Evolutionary conservation across 2,113 vertebrate species (phyloP), one percentile per base, ranked within the genome.

Genomic region (Hassar affinis): DNA sequence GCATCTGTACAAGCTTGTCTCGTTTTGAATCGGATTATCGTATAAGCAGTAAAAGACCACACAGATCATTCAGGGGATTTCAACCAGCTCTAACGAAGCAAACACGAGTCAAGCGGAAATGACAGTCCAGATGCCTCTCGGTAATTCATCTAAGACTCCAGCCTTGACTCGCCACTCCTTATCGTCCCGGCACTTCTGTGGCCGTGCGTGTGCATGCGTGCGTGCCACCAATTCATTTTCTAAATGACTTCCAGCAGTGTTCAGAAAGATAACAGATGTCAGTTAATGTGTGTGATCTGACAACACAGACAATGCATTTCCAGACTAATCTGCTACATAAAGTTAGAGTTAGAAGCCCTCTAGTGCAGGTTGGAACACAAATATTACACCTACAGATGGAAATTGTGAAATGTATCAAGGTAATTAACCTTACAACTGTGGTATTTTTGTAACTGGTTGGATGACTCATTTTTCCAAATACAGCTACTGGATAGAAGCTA

Each of bases 181-280:
- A 87, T 87, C 86, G 80, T 75, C 45, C 15, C 45, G 49, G 45
- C 68, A 42, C 75, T 84, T 82, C 79, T 85, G 80, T 17, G 61
- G 49, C 51, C 6, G 35, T 42, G 75, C 59, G 72, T 69, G 10
- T 25, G 59, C 33, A 15, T 83, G 59, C 47, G 49, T 52, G 35
- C n/a, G 47, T 56, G 74, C 18, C 45, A 62, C 18, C 49, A 76
- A 18, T 82, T 82, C 30, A 54, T 86, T 75, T 77, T 83, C 35
- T 66, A 72, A 83, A 79, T 14, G 83, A 35, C 80, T 83, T 74
- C 57, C 35, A 64, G 77, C 25, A 78, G 57, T 88, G 85, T 86
- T 78, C 51, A 59, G 54, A 72, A 27, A 86, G 85, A 88, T 88
- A 88, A 81, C 71, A 12, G 47, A 25, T 66, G 72, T 77, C 87